Evolutionary conservation across 2,888 invertebrate species (phyloP), one percentile per base, ranked within the genome.

Genomic region (Drosophila antonietae): DNA sequence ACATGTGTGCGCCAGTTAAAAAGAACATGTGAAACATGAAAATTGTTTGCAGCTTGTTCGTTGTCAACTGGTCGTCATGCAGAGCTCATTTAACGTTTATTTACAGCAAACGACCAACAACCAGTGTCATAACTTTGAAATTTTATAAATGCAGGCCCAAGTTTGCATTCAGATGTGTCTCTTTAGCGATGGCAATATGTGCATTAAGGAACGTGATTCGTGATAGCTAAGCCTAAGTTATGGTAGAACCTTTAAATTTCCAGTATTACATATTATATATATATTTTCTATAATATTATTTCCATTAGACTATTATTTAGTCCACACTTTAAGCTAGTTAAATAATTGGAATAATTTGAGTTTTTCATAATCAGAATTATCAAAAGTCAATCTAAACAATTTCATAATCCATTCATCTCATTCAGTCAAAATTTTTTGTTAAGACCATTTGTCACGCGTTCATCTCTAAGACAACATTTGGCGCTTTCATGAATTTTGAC

Each of bases 41-140:
- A 9, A 0, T n/a, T 65, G 75, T 58, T 61, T 58, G 56, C 37
- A 47, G 52, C 55, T 60, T 63, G 63, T 57, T 55, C 41, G 39
- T 44, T 65, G 74, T 66, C 64, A 76, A 56, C 52, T 65, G 51
- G 43, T 66, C 73, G 68, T 64, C 72, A 74, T 57, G 59, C 49
- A 49, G 58, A 41, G 49, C 53, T 15, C 33, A 66, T 37, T 46
- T 66, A 31, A 39, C 31, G 47, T 18, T 47, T 65, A 37, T 51
- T 56, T 46, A 46, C 39, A 51, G n/a, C 68, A 65, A 63, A 62
- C 69, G 52, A 49, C 56, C 39, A 31, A 59, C 49, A 59, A 39
- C 28, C 66, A 65, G 59, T 64, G 68, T 73, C 79, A 71, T 79
- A 79, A 79, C 67, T 77, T 63, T 67, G 15, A 71, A 70, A 60